These are phyloP conservation scores for Rostratula benghalensis DNA, from an alignment of 2,113 vertebrate species.

Conservation along the genomic window DNA sequence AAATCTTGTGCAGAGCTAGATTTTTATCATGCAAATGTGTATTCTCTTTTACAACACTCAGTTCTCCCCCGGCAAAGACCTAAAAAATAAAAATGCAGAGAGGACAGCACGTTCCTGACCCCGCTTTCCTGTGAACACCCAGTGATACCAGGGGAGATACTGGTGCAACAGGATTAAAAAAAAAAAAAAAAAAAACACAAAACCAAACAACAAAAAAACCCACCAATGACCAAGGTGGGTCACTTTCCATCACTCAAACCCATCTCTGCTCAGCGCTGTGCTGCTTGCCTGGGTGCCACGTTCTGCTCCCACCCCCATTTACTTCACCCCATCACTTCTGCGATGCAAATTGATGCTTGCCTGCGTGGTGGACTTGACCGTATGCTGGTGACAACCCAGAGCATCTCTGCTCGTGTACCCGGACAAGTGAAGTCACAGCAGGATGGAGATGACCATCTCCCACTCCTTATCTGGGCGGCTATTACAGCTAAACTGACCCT, in stretches of 20 bases:
- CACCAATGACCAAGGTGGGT: neutral
- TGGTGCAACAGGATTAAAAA: neutral
- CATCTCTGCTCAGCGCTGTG: neutral
- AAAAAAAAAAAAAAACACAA: neutral
- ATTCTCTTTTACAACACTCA: neutral
- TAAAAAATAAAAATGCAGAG: neutral
- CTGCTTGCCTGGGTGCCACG: accelerated
- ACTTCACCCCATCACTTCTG: neutral
- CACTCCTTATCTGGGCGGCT: neutral
- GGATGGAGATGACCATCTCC: neutral
- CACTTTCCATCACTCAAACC: neutral
- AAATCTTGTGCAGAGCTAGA: neutral
- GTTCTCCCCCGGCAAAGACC: neutral
- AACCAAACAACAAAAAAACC: no score
- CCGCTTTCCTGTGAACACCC: neutral
- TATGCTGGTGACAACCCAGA: accelerated
- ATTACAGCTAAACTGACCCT: neutral
- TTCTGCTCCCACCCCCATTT: accelerated
- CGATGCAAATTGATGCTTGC: neutral
- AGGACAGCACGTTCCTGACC: neutral
- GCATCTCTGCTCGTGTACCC: neutral
- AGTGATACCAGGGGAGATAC: neutral
- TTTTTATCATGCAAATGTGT: neutral
- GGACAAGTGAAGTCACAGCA: neutral
- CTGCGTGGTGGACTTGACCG: accelerated